A percentile compares a stretch with the other conserved stretches of the same genome.
These are phyloP conservation scores for Alligator sinensis DNA, from an alignment of 2,113 vertebrate species.

Conservation along the genomic window DNA sequence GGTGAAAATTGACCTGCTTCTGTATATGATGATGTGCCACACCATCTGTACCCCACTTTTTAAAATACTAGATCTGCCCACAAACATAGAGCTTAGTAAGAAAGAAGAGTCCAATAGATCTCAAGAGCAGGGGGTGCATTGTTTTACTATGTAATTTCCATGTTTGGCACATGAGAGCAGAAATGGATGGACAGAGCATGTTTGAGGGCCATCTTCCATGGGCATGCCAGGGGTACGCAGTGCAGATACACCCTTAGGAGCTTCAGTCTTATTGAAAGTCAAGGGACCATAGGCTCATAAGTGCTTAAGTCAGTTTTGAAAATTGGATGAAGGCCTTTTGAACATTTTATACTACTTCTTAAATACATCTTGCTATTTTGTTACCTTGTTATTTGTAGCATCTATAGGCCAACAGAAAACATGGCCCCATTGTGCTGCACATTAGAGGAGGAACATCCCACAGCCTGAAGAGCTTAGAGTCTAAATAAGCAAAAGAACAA, in stretches of 20 bases:
- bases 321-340: not conserved
- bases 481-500: constrained; percentile 31
- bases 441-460: not conserved
- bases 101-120: too few relatives aligned
- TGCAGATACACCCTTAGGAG: not conserved
- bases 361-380: not conserved
- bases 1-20: too few relatives aligned
- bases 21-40: too few relatives aligned
- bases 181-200: too few relatives aligned
- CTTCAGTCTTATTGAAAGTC: not conserved
- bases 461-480: constrained; percentile 16
- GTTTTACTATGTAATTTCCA: too few relatives aligned
- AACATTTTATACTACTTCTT: not conserved
- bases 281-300: not conserved
- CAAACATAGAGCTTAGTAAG: too few relatives aligned
- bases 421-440: not conserved
- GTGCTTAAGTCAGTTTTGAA: not conserved
- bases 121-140: too few relatives aligned
- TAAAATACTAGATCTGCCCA: too few relatives aligned
- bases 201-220: too few relatives aligned
- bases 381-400: not conserved
- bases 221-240: too few relatives aligned
- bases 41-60: too few relatives aligned
- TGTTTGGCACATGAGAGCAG: too few relatives aligned
- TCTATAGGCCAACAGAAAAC: not conserved